Conservation (phyloP, 1,140 invertebrate species). For the Drosophila insularis region DNA sequence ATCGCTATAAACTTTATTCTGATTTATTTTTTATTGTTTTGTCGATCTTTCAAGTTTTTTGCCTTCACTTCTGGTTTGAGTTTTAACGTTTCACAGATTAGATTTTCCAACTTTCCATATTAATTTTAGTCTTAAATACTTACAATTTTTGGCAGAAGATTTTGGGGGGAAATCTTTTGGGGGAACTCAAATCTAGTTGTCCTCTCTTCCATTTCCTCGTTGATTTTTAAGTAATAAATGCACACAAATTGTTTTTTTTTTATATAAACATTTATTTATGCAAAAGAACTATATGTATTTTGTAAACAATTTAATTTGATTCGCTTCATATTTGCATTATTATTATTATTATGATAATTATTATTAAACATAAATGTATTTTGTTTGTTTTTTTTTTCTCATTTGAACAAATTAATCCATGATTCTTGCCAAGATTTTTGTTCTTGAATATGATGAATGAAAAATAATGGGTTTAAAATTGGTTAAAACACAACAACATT, state of each 20-base stretch:
- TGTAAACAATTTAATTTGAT: slow-evolving; percentile 44
- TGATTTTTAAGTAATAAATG: background rate
- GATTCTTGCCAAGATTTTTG: background rate
- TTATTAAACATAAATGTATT: slow-evolving; percentile 14
- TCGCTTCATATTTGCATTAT: slow-evolving; percentile 45
- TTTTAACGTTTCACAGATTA: too few species aligned
- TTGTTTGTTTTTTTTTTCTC: slow-evolving; percentile 14
- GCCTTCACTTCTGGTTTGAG: too few species aligned
- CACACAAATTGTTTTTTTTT: slow-evolving; percentile 22
- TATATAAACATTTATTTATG: slow-evolving; percentile 79
- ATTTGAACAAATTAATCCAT: slow-evolving; percentile 38
- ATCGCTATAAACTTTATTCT: too few species aligned
- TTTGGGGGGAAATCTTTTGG: too few species aligned
- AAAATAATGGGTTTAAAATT: slow-evolving; percentile 1
- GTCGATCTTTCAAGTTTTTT: too few species aligned
- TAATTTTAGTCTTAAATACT: background rate
- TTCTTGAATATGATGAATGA: slow-evolving; percentile 4
- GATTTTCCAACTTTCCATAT: background rate
- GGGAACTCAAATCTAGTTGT: too few species aligned
- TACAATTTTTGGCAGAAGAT: too few species aligned
- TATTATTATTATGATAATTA: background rate
- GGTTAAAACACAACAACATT: slow-evolving; percentile 8
- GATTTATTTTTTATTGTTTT: too few species aligned
- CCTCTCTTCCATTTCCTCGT: too few species aligned
- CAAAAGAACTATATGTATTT: slow-evolving; percentile 63